Evolutionary conservation across 2,113 vertebrate genomes (phyloP), one percentile per base, ranked within the genome.

Genomic region (Lepisosteus oculatus): DNA sequence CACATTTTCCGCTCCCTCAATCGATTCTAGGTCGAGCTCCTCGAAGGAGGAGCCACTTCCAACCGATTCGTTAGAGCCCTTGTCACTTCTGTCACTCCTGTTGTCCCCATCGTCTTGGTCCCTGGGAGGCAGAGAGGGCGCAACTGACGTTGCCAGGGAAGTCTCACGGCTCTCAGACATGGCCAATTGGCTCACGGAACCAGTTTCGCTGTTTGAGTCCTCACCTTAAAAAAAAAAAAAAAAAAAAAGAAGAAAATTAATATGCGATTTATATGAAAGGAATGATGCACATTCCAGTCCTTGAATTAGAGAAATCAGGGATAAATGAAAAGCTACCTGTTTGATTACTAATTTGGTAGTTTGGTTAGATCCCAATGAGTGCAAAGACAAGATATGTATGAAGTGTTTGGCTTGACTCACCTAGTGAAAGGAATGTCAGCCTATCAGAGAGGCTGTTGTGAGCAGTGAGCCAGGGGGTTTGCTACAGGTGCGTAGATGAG

Each of bases 31-130:
- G 84, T 96, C 96, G 61, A 99, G 91, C 81, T 99, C 97, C 81
- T 99, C 96, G 0, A 99, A 99, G 73, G 97, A 99, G 0, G 97
- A 99, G 74, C 95, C 92, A 0, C 97, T 99, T 83, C 92, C 92
- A 45, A 95, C 83, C 0, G 97, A 99, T 76, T 93, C 95, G 3
- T 93, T 94, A 61, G 93, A 96, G 81, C 93, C 94, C 83, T 93
- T 93, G 82, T 92, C 91, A 0, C 92, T 92, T 75, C 79, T 87
- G 74, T 88, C 92, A 71, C 74, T 81, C 80, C 88, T 3, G 72
- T 65, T 63, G 45, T 83, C 85, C 2, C 70, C 80, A 0, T 95
- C 91, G 55, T 92, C 90, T 80, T 90, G 86, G 72, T 89, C 90
- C 3, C 86, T 91, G 79, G 87, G 87, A 70, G 80, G 84, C 0